A percentile compares a stretch with the other conserved stretches of the same genome.
These are phyloP conservation scores for Eulacestoma nigropectus DNA, from an alignment of 2,113 vertebrate genomes.

Conservation along the genomic window DNA sequence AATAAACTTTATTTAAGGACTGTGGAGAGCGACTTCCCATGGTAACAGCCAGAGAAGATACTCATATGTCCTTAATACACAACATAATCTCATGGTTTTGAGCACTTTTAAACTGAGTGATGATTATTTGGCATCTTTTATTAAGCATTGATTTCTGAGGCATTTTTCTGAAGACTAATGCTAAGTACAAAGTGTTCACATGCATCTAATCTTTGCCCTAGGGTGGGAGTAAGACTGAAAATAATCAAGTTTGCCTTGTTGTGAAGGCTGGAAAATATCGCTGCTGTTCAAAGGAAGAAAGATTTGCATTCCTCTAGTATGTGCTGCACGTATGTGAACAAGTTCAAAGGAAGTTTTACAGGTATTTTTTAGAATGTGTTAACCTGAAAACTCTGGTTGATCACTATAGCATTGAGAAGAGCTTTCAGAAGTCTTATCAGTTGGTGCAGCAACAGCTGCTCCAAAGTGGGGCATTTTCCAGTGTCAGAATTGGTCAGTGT, in stretches of 20 bases:
- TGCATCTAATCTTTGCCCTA: not conserved
- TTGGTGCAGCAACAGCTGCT: not conserved
- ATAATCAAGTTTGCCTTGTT: not conserved
- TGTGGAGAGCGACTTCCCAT: not conserved
- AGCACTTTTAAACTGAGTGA: not conserved
- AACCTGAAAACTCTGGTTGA: not conserved
- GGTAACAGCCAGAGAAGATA: not conserved
- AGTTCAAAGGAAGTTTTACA: not conserved
- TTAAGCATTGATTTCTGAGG: not conserved
- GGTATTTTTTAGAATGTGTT: not conserved
- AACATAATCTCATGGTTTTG: not conserved
- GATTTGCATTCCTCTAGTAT: not conserved
- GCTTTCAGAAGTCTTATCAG: not conserved
- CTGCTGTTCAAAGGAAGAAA: not conserved
- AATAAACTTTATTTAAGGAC: not conserved
- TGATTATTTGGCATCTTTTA: not conserved
- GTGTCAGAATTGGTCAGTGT: not conserved
- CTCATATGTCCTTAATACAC: accelerated
- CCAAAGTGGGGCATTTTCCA: not conserved
- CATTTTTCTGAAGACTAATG: not conserved
- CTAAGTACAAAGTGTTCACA: not conserved
- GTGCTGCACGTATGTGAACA: not conserved
- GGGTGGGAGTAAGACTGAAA: not conserved
- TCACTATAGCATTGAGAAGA: not conserved
- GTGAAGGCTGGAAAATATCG: not conserved